Evolutionary conservation across 2,797 vertebrate species (phyloP).

Genomic region (Enteromius argenteus): DNA sequence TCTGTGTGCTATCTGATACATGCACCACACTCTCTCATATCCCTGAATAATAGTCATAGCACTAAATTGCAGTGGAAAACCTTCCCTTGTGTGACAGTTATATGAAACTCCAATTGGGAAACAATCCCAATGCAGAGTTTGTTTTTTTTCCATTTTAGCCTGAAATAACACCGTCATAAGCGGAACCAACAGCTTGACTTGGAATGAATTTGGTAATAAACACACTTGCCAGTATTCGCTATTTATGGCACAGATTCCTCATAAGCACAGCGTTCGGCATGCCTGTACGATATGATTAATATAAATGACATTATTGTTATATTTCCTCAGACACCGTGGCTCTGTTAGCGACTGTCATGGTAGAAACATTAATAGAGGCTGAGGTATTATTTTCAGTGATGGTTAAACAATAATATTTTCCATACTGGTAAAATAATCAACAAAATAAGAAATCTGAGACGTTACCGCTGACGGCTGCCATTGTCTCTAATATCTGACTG

Average conservation of each 20-base stretch:
- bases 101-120: slow-evolving; percentile 63
- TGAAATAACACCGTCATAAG: slow-evolving; percentile 56
- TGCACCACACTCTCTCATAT: neutral
- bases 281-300: slow-evolving; percentile 41
- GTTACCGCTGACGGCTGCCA: neutral
- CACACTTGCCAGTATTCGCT: slow-evolving; percentile 57
- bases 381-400: slow-evolving; percentile 38
- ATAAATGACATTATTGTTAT: slow-evolving; percentile 39
- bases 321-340: slow-evolving; percentile 34
- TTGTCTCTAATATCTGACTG: slow-evolving; percentile 22
- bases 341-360: slow-evolving; percentile 30
- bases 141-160: slow-evolving; percentile 64
- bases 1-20: slow-evolving; percentile 14
- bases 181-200: slow-evolving; percentile 57
- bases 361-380: slow-evolving; percentile 37
- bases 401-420: slow-evolving; percentile 36
- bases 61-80: slow-evolving; percentile 56
- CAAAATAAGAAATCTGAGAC: neutral
- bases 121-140: slow-evolving; percentile 25
- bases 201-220: slow-evolving; percentile 62
- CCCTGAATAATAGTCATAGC: slow-evolving; percentile 29
- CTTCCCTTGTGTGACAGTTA: slow-evolving; percentile 59
- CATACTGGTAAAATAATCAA: slow-evolving; percentile 42
- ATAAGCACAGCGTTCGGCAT: slow-evolving; percentile 40
- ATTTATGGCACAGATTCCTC: slow-evolving; percentile 56